These are phyloP conservation scores for Tarsius wallacei DNA, from an alignment of 2,797 vertebrate genomes.

Conservation along the genomic window DNA sequence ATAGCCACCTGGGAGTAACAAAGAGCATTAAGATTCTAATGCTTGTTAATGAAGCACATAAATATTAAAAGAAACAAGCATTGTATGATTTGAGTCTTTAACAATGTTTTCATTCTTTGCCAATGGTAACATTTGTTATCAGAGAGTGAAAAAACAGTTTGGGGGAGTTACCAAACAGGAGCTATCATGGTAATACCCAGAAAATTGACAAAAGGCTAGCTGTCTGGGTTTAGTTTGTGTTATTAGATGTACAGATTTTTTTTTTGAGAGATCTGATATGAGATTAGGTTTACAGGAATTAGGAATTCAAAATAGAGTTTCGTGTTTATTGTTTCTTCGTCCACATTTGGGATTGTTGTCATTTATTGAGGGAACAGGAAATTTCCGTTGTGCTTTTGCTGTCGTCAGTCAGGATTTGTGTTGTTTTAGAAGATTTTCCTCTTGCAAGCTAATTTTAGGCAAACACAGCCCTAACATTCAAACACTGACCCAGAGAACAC, in stretches of 20 bases:
- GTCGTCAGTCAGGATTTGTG: not conserved
- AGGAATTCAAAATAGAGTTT: slow-evolving; percentile 14
- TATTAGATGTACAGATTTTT: not conserved
- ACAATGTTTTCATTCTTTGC: slow-evolving; percentile 6
- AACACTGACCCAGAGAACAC: not conserved
- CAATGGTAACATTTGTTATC: not conserved
- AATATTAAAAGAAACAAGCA: not conserved
- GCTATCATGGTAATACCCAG: not conserved
- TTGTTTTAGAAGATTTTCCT: slow-evolving; percentile 44
- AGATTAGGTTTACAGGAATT: not conserved
- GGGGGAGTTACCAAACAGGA: not conserved
- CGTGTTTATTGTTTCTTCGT: not conserved
- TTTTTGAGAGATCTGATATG: not conserved
- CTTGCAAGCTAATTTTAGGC: not conserved
- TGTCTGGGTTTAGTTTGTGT: not conserved
- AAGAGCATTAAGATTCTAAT: not conserved
- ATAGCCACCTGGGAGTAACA: not conserved
- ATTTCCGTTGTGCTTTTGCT: not conserved
- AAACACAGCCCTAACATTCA: not conserved
- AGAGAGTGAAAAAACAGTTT: slow-evolving; percentile 28
- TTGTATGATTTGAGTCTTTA: not conserved
- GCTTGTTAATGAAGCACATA: not conserved
- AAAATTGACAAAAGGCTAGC: not conserved
- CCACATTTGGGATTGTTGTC: not conserved
- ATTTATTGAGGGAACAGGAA: slow-evolving; percentile 25